Base-by-base conservation (phyloP, 2,888 invertebrate genomes). In the Antheraea assamensis region DNA sequence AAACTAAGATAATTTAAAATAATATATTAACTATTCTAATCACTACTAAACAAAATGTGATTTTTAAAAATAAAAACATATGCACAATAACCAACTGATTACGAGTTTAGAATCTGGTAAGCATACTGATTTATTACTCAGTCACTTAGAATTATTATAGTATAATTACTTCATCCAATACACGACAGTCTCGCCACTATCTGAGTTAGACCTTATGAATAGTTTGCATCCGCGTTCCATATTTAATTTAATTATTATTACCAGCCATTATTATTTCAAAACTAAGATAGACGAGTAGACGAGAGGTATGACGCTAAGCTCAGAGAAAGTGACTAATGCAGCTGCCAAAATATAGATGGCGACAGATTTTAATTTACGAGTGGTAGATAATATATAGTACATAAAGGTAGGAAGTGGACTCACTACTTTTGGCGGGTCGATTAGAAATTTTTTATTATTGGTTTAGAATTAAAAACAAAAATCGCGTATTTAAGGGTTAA, bases 201-300 rank as follows among this genome's bases (percentile, higher is more conserved):
- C 35, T n/a, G 17, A 35, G n/a, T 35, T 35, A 68, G 68, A n/a
- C 35, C 68, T 68, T 68, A n/a, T 27, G 21, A 68, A 21, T 21
- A 68, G 17, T 64, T 64, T 68, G 21, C 24, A 68, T 68, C 68
- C 68, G 68, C 68, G 35, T 35, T 35, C 68, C 35, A 3, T n/a
- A 27, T 68, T 35, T 68, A 35, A 17, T 21, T 4, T 35, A 30
- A 64, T 64, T n/a, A 35, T 35, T 68, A 35, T 68, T n/a, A n/a
- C n/a, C 68, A 68, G 35, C 10, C n/a, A 35, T 35, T 21, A n/a
- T 68, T 3, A 35, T 35, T 66, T 31, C 3, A 66, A 66, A 31
- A 31, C 1, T 35, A 68, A 30, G 30, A 64, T 17, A 30, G 61
- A 64, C n/a, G n/a, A n/a, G n/a, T n/a, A n/a, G n/a, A n/a, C n/a